These are phyloP conservation scores for Sander lucioperca DNA, from an alignment of 2,113 vertebrate species.

Conservation along the genomic window DNA sequence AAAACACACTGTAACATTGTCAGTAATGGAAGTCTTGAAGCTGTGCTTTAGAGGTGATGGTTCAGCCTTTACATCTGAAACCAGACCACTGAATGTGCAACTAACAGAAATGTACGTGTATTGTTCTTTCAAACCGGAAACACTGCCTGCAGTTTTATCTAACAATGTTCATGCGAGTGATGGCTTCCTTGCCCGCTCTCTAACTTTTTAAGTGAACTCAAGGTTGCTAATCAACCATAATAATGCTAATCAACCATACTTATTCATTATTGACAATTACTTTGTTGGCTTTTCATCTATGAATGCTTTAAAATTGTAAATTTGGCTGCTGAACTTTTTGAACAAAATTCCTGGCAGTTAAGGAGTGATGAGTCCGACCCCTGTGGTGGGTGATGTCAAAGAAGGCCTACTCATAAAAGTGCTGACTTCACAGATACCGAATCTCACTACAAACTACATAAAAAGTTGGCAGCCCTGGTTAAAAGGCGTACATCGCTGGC, in stretches of 20 bases:
- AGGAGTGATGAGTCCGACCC: too few species aligned
- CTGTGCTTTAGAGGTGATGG: slow-evolving; percentile 14
- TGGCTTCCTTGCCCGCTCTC: not conserved
- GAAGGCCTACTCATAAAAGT: not conserved
- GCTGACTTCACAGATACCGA: too few species aligned
- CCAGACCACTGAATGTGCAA: not conserved
- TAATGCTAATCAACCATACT: not conserved
- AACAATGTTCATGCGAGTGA: not conserved
- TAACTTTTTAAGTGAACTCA: not conserved
- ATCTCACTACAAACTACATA: not conserved
- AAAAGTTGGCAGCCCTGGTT: not conserved
- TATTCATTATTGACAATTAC: not conserved
- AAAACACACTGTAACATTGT: slow-evolving; percentile 39
- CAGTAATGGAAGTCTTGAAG: slow-evolving; percentile 43
- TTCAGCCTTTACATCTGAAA: slow-evolving; percentile 26
- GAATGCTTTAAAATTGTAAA: not conserved
- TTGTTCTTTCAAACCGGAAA: not conserved
- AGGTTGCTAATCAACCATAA: not conserved
- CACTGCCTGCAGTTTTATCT: not conserved
- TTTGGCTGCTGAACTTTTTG: not conserved
- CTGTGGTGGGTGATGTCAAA: too few species aligned
- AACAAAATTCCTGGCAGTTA: not conserved
- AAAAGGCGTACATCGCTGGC: not conserved
- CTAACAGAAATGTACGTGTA: not conserved
- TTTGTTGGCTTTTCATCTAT: not conserved